Evolutionary conservation across 2,113 vertebrate genomes (phyloP), one percentile per base, ranked within the genome.

Genomic region (Equus przewalskii): DNA sequence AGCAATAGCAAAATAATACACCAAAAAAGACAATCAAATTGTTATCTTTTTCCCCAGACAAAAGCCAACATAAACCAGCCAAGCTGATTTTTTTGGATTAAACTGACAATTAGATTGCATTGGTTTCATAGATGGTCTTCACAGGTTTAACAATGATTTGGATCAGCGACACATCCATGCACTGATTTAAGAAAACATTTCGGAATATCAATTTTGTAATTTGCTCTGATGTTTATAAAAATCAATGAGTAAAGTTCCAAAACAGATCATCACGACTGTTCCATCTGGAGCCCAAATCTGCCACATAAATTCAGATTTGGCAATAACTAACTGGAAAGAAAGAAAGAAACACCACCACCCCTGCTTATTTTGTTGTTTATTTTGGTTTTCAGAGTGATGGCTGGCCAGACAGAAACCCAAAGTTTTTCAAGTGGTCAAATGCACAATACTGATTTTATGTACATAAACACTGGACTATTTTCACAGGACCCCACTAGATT

Each of bases 221-320:
- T 87, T 92, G 89, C 82, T 95, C 79, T 91, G 15, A 65, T 93
- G 73, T 94, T 98, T 98, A 89, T 46, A 96, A 82, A 93, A 92
- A 60, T 79, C 86, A 64, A 1, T 24, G 41, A 89, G 14, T 14
- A 54, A 78, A 54, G 49, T 26, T 88, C 36, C 88, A 30, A 82
- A 96, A 73, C 84, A 75, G 67, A 89, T 75, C 73, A n/a, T 65
- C 28, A 67, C 0, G 56, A 46, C 58, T 13, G 69, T n/a, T 91
- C 97, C 79, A 95, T 96, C 94, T 97, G 95, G 96, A 85, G 67
- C 65, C 51, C 6, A 54, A 94, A 82, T 70, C 72, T 80, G 94
- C 79, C 73, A 60, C 41, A 51, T 5, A 72, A 89, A 84, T 69
- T 78, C 83, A 21, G 46, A 85, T 81, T 73, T 92, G 89, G 94